phyloP scores from a whole-genome alignment of 2,888 invertebrate genomes.

The Mesorhabditis spiculigera region DNA sequence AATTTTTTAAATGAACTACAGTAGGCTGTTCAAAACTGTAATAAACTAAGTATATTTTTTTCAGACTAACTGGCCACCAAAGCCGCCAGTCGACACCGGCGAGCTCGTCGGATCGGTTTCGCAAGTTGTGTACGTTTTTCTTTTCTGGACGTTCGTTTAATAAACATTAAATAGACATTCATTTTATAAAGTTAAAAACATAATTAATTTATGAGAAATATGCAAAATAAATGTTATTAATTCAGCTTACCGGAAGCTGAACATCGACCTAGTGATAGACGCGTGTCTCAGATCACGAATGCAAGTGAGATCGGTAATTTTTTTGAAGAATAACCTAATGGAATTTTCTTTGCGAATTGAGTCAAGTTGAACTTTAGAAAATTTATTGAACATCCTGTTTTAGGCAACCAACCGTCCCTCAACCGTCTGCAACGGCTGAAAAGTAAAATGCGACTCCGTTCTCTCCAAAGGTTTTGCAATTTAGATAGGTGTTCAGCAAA shows the following conservation, averaged over 20 bases:
- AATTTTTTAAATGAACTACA: too few relatives aligned
- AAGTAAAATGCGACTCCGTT: slow-evolving; percentile 4
- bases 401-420: background rate
- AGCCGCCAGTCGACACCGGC: background rate
- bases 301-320: background rate
- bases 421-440: background rate
- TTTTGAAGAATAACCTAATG: background rate
- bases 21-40: too few relatives aligned
- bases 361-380: too few relatives aligned
- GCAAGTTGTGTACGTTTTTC: background rate
- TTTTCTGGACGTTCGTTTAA: background rate
- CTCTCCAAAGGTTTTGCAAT: background rate
- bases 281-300: background rate
- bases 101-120: slow-evolving; percentile 3
- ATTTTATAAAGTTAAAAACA: background rate
- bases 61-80: slow-evolving; percentile 5
- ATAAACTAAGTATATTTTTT: background rate
- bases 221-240: background rate
- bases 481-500: background rate
- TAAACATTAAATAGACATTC: background rate
- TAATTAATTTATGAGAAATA: background rate
- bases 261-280: too few relatives aligned
- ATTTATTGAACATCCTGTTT: too few relatives aligned
- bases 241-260: background rate
- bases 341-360: too few relatives aligned